phyloP scores from a whole-genome alignment of 2,888 invertebrate species.

The Hybos culiciformis region DNA sequence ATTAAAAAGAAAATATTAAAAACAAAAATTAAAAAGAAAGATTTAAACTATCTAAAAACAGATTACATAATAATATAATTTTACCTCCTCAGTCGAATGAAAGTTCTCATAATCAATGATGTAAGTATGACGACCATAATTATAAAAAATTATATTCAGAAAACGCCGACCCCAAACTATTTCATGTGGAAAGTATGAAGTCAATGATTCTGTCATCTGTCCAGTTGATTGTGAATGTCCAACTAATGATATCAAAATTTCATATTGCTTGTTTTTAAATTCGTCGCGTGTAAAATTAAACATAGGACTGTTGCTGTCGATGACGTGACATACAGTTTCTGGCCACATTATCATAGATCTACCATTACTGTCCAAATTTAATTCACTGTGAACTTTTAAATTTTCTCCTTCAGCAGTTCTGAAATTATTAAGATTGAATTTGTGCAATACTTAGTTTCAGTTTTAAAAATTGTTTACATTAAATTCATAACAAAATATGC shows the following conservation, averaged over 20 bases:
- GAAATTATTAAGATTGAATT: slow-evolving; percentile 1
- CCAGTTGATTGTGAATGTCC: slow-evolving; percentile 69
- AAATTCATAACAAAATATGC: slow-evolving; percentile 38
- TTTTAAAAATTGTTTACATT: slow-evolving; percentile 17
- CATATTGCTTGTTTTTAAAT: slow-evolving; percentile 58
- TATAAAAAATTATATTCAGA: slow-evolving; percentile 49
- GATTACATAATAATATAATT: slow-evolving; percentile 2
- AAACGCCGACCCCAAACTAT: slow-evolving; percentile 76
- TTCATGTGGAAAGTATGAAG: slow-evolving; percentile 67
- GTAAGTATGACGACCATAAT: slow-evolving; percentile 44
- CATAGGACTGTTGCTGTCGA: slow-evolving; percentile 64
- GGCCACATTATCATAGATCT: slow-evolving; percentile 70
- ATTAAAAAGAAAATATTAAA: no score
- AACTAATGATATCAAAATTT: slow-evolving; percentile 68
- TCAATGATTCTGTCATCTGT: slow-evolving; percentile 54
- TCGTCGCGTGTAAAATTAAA: slow-evolving; percentile 59
- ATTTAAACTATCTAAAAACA: no score
- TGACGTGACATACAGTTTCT: slow-evolving; percentile 69
- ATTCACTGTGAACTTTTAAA: slow-evolving; percentile 56
- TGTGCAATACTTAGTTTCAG: slow-evolving; percentile 14
- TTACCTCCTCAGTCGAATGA: slow-evolving; percentile 30
- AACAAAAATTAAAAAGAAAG: no score
- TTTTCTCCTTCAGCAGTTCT: slow-evolving; percentile 51
- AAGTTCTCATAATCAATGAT: slow-evolving; percentile 32
- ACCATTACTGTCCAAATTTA: slow-evolving; percentile 49